phyloP scores from a whole-genome alignment of 1,140 invertebrate species.

The Pseudachorutes palmiensis region DNA sequence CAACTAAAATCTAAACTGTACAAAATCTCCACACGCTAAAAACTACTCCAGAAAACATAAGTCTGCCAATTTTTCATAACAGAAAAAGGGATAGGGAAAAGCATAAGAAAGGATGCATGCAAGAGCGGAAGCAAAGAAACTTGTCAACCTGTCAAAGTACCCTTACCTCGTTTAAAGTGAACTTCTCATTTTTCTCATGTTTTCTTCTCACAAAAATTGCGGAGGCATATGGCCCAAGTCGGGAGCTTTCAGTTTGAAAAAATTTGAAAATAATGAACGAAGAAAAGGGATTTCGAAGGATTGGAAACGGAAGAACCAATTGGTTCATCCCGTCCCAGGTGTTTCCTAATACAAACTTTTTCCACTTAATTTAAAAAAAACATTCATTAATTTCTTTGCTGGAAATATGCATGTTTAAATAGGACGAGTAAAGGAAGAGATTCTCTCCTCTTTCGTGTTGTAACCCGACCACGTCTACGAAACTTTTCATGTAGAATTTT shows the following conservation, averaged over 20 bases:
- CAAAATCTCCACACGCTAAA: conserved; percentile 5
- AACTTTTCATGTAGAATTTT: too few relatives aligned
- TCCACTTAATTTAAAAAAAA: too few relatives aligned
- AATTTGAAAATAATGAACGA: not conserved
- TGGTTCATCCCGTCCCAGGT: not conserved
- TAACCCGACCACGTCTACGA: too few relatives aligned
- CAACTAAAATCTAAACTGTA: not conserved
- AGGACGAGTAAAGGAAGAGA: too few relatives aligned
- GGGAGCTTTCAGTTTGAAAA: not conserved
- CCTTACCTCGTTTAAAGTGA: not conserved
- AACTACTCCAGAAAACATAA: not conserved
- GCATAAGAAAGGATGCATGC: not conserved
- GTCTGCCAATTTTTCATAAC: not conserved
- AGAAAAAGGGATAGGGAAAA: not conserved
- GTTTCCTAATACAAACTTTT: not conserved
- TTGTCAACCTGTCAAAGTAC: conserved; percentile 9
- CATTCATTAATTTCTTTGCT: too few relatives aligned
- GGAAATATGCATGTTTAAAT: too few relatives aligned
- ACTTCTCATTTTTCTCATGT: not conserved
- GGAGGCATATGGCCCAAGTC: not conserved
- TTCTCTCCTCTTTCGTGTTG: too few relatives aligned
- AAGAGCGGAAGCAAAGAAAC: not conserved
- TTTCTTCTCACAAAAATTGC: not conserved
- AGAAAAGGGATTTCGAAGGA: not conserved
- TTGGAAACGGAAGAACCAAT: not conserved